Percentiles rank a stretch among this genome's conserved stretches.
These are phyloP conservation scores for Myiozetetes cayanensis DNA, from an alignment of 2,113 vertebrate species.

Conservation along the genomic window DNA sequence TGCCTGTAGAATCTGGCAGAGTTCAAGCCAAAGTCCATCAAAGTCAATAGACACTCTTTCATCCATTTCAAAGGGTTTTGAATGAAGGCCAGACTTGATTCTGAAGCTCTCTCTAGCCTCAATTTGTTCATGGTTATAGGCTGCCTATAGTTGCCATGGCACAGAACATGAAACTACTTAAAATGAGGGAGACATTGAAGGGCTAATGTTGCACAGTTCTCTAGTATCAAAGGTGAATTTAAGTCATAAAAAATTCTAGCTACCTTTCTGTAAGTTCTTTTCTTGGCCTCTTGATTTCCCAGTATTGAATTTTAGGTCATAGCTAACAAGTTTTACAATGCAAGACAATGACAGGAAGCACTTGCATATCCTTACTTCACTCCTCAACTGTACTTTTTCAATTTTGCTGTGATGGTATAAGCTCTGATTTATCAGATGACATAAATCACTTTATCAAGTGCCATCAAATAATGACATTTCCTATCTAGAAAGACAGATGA, in stretches of 20 bases:
- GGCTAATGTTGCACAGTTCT: background rate
- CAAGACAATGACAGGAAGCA: background rate
- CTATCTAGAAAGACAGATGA: background rate
- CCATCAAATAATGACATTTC: background rate
- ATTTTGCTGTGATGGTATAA: background rate
- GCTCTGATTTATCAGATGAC: background rate
- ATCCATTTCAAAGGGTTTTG: slow-evolving; percentile 7
- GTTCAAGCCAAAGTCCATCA: slow-evolving; percentile 6
- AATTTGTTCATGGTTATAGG: background rate
- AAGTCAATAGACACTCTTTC: background rate
- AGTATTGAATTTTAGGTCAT: background rate
- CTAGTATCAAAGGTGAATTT: slow-evolving; percentile 17
- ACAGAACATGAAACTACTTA: background rate
- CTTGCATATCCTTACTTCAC: background rate
- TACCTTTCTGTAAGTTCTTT: background rate
- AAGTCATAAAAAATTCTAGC: background rate
- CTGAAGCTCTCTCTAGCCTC: background rate
- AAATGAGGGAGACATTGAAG: slow-evolving; percentile 14
- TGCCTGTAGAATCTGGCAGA: background rate
- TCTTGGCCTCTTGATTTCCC: background rate
- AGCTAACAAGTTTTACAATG: background rate
- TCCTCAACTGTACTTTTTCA: background rate
- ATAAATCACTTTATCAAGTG: slow-evolving; percentile 3
- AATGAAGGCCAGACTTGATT: background rate
- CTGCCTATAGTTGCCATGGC: background rate